These are phyloP conservation scores for Ailuropoda melanoleuca DNA, from an alignment of 2,113 vertebrate species.

Conservation along the genomic window DNA sequence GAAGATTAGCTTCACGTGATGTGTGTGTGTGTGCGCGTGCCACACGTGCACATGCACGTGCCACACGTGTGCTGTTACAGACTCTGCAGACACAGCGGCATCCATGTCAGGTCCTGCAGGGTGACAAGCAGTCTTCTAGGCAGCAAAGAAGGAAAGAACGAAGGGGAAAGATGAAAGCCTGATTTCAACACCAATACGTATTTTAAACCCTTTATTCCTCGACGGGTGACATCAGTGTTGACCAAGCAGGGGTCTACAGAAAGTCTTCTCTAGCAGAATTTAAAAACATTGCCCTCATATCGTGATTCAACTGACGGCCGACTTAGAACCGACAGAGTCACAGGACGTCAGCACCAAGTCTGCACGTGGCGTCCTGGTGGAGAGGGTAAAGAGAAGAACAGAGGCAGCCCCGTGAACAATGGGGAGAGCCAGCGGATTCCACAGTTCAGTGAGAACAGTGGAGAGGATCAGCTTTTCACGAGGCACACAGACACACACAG, in stretches of 20 bases:
- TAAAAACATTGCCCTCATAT: neutral
- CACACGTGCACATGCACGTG: neutral
- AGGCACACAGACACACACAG: rapidly evolving
- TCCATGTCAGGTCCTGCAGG: rapidly evolving
- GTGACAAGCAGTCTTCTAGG: neutral
- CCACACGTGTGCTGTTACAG: rapidly evolving
- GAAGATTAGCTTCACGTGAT: neutral
- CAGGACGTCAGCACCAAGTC: rapidly evolving
- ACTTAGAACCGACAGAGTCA: rapidly evolving
- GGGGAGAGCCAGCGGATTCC: rapidly evolving
- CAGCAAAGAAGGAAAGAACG: neutral
- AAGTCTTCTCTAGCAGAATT: rapidly evolving
- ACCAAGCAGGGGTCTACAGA: neutral
- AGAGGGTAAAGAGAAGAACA: neutral
- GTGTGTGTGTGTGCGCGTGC: neutral
- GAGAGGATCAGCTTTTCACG: neutral
- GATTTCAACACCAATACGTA: rapidly evolving
- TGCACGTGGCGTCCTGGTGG: rapidly evolving
- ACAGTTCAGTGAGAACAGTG: rapidly evolving
- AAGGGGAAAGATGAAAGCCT: neutral
- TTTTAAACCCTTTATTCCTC: rapidly evolving
- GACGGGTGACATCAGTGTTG: rapidly evolving
- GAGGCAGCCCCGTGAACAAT: rapidly evolving
- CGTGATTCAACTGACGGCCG: neutral
- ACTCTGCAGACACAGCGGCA: rapidly evolving